phyloP scores from a whole-genome alignment of 2,113 vertebrate genomes.

The Myotis lucifugus region DNA sequence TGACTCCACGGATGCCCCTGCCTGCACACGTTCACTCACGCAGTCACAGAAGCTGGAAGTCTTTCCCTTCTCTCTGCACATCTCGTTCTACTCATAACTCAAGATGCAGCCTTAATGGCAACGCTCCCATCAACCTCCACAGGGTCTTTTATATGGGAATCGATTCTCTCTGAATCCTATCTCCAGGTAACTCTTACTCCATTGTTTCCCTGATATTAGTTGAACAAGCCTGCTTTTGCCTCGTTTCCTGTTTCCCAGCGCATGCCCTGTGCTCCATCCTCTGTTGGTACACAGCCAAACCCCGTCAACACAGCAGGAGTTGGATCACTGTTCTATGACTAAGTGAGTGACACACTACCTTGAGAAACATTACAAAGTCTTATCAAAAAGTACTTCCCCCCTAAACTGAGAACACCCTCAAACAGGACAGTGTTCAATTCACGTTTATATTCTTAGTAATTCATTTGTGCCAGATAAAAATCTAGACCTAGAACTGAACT shows the following conservation, averaged over 20 bases:
- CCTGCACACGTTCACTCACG: background rate
- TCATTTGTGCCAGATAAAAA: background rate
- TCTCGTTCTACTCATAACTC: background rate
- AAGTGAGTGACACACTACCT: background rate
- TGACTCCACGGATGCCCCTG: background rate
- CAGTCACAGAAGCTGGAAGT: background rate
- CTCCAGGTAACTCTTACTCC: background rate
- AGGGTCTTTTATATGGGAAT: background rate
- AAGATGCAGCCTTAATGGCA: background rate
- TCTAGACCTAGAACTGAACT: background rate
- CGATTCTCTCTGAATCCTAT: background rate
- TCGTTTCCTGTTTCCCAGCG: background rate
- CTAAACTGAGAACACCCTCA: background rate
- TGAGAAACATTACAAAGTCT: background rate
- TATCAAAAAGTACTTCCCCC: background rate
- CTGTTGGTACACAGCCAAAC: background rate
- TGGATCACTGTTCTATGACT: background rate
- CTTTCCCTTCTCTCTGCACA: background rate
- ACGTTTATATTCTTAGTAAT: background rate
- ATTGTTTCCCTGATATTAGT: background rate
- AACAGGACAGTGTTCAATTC: background rate
- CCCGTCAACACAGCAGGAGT: background rate
- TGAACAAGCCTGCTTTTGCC: background rate
- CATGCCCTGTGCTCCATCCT: accelerated
- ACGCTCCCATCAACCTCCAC: background rate